These are phyloP conservation scores for Protosalanx chinensis DNA, from an alignment of 2,797 vertebrate genomes.

Conservation along the genomic window DNA sequence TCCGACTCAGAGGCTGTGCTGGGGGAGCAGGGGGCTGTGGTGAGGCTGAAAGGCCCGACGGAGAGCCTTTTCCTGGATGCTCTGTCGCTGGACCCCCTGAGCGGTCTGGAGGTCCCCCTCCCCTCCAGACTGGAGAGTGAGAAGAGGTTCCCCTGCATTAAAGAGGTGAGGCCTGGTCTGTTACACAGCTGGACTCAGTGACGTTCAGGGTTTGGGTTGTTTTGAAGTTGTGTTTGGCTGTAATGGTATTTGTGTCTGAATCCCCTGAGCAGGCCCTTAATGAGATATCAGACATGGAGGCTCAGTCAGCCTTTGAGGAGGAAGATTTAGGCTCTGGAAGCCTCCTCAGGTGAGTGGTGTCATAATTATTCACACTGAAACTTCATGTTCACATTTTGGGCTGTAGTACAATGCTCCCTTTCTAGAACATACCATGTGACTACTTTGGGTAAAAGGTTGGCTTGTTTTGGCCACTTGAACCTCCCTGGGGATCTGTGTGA, in stretches of 20 bases:
- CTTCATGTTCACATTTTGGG: not conserved
- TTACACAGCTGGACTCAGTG: not conserved
- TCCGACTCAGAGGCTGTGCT: constrained; percentile 79
- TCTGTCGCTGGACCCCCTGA: constrained; percentile 80
- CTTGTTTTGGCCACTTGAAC: constrained; percentile 29
- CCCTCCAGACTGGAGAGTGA: constrained; percentile 77
- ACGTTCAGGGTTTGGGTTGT: not conserved
- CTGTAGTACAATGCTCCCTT: constrained; percentile 17
- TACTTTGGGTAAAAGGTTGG: constrained; percentile 13
- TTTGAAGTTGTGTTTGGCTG: not conserved
- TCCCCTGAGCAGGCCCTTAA: constrained; percentile 69
- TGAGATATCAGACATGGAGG: constrained; percentile 70
- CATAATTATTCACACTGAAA: not conserved
- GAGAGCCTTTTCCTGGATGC: constrained; percentile 92
- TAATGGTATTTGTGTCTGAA: not conserved
- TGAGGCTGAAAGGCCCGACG: constrained; percentile 76
- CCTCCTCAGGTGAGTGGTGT: constrained; percentile 84
- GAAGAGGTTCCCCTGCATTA: constrained; percentile 79
- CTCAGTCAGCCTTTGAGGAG: constrained; percentile 69
- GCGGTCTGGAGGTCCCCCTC: constrained; percentile 72
- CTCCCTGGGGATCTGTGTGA: constrained; percentile 14
- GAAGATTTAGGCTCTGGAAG: constrained; percentile 87
- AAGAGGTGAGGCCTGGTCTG: constrained; percentile 70
- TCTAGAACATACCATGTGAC: not conserved
- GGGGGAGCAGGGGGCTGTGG: constrained; percentile 68